Percentiles rank a stretch among this genome's conserved stretches.
These are phyloP conservation scores for Oscheius onirici DNA, from an alignment of 2,888 invertebrate genomes.

Conservation along the genomic window DNA sequence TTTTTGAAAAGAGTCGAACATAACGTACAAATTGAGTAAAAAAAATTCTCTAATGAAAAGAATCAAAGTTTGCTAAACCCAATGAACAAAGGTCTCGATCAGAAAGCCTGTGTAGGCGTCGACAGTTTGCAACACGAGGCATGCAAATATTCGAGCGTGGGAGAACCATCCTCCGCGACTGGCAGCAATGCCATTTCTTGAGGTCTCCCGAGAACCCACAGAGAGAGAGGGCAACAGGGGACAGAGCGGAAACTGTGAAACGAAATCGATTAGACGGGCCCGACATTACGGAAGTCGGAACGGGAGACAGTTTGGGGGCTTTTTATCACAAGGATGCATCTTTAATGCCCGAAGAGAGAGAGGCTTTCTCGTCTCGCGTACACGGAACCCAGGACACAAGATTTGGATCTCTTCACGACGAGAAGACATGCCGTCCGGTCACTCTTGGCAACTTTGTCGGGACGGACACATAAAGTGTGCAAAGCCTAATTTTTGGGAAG, in stretches of 20 bases:
- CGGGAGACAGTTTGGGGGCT: not conserved
- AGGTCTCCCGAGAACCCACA: not conserved
- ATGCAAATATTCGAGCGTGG: not conserved
- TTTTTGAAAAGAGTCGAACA: too few relatives aligned
- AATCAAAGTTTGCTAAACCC: too few relatives aligned
- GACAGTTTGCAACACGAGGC: too few relatives aligned
- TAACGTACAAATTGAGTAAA: too few relatives aligned
- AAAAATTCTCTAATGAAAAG: too few relatives aligned
- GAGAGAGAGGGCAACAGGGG: not conserved
- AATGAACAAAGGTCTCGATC: too few relatives aligned
- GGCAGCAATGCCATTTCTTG: slow-evolving; percentile 16
- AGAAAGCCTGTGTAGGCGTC: too few relatives aligned
- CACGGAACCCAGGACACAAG: too few relatives aligned
- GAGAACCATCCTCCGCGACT: slow-evolving; percentile 7
- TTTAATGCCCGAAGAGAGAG: not conserved
- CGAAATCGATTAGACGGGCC: slow-evolving; percentile 19
- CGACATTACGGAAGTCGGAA: not conserved
- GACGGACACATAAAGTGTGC: not conserved
- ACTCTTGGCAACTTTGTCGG: not conserved
- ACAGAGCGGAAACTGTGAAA: slow-evolving; percentile 18
- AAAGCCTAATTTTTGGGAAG: not conserved
- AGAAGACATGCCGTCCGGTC: not conserved
- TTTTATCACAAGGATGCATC: not conserved
- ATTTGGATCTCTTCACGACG: too few relatives aligned
- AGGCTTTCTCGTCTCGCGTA: not conserved